A percentile compares a stretch with the other conserved stretches of the same genome.
Evolutionary conservation across 2,888 invertebrate genomes (phyloP).

Genomic region (Rhamphomyia laevipes): DNA sequence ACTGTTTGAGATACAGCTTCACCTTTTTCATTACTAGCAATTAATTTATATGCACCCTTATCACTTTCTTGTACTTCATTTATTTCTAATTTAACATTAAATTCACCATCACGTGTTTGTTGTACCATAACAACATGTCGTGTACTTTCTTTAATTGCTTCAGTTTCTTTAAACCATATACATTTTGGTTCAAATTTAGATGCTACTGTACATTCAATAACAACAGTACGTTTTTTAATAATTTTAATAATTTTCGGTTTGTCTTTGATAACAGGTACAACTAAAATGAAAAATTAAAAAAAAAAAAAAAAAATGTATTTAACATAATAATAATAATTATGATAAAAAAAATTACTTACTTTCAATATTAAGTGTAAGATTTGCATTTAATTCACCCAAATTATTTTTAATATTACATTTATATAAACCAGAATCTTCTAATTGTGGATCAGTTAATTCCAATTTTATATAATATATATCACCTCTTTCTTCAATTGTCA

Average conservation of each 20-base stretch:
- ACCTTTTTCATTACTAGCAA: slow-evolving; percentile 87
- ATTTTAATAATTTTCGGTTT: slow-evolving; percentile 85
- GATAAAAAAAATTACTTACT: slow-evolving; percentile 50
- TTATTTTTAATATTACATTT: slow-evolving; percentile 96
- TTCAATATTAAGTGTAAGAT: slow-evolving; percentile 95
- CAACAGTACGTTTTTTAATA: slow-evolving; percentile 81
- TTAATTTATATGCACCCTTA: slow-evolving; percentile 79
- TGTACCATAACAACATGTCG: slow-evolving; percentile 32
- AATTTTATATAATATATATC: slow-evolving; percentile 79
- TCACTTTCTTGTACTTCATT: slow-evolving; percentile 67
- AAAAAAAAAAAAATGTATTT: not conserved
- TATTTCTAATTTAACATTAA: slow-evolving; percentile 80
- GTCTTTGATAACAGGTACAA: slow-evolving; percentile 88
- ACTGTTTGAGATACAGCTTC: slow-evolving; percentile 83
- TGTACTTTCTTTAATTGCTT: slow-evolving; percentile 56
- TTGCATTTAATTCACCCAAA: slow-evolving; percentile 93
- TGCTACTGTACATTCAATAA: slow-evolving; percentile 87
- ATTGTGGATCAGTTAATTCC: slow-evolving; percentile 79
- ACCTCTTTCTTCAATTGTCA: slow-evolving; percentile 61
- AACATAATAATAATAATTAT: not conserved
- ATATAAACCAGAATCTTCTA: slow-evolving; percentile 94
- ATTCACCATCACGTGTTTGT: slow-evolving; percentile 61
- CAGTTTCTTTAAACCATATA: slow-evolving; percentile 84
- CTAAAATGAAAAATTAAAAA: slow-evolving; percentile 35
- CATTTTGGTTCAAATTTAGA: slow-evolving; percentile 89